Evolutionary conservation across 2,888 invertebrate species (phyloP).

Genomic region (Neocrepidodera transversa): DNA sequence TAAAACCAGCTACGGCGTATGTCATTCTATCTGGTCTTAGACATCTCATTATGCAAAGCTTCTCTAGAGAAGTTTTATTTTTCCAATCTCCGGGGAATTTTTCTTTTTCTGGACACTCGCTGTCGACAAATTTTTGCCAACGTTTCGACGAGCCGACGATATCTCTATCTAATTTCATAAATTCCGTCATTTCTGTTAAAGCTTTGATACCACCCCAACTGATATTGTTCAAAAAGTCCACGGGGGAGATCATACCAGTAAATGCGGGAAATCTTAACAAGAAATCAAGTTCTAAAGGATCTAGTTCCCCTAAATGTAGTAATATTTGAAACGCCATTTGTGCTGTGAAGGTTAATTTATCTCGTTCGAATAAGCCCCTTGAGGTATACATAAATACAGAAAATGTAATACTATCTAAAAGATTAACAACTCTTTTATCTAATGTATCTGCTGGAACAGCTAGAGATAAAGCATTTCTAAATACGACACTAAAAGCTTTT

Average conservation of each 20-base stretch:
- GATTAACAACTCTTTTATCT: slow-evolving; percentile 73
- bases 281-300: slow-evolving; percentile 82
- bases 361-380: slow-evolving; percentile 88
- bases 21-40: slow-evolving; percentile 93
- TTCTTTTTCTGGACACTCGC: slow-evolving; percentile 91
- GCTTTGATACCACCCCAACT: slow-evolving; percentile 92
- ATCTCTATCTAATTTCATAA: slow-evolving; percentile 85
- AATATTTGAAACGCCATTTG: slow-evolving; percentile 78
- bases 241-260: slow-evolving; percentile 76
- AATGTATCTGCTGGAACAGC: slow-evolving; percentile 76
- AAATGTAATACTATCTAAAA: slow-evolving; percentile 88
- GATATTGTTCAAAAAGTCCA: slow-evolving; percentile 80
- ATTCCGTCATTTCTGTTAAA: slow-evolving; percentile 78
- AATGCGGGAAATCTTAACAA: slow-evolving; percentile 83
- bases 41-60: slow-evolving; percentile 91
- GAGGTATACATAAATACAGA: slow-evolving; percentile 88
- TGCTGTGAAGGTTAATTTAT: slow-evolving; percentile 89
- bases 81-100: slow-evolving; percentile 97
- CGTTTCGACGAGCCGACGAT: slow-evolving; percentile 90
- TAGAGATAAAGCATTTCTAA: slow-evolving; percentile 79
- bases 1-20: slow-evolving; percentile 86
- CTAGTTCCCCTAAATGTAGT: slow-evolving; percentile 71
- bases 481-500: slow-evolving; percentile 92
- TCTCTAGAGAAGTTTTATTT: slow-evolving; percentile 82
- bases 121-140: slow-evolving; percentile 92